Evolutionary conservation across 1,140 invertebrate genomes (phyloP), one percentile per base, ranked within the genome.

Genomic region (Aleiodes sp.): DNA sequence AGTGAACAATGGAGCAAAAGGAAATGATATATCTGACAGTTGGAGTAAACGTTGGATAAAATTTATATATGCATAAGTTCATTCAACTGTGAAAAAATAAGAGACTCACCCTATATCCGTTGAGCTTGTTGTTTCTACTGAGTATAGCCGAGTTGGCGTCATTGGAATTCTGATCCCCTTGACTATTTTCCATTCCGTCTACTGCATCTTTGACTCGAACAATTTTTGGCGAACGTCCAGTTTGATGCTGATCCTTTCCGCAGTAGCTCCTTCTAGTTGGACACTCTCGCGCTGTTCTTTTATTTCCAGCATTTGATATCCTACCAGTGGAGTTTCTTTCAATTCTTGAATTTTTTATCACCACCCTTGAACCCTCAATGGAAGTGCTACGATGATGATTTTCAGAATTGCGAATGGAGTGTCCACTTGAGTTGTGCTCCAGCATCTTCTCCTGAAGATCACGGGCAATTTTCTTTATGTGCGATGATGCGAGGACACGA

Each of bases 71-170:
- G 16, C 14, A 24, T 21, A 31, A 41, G 29, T 26, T 57, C 39
- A 43, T 43, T 31, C 60, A 39, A 65, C 37, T 65, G 28, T 24
- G 14, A 68, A 29, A 39, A 14, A 14, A 21, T n/a, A 46, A 70
- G 41, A 43, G 41, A 77, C 78, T 77, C 59, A 79, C 78, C 75
- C 71, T 76, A 68, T 72, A 74, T 71, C 75, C 73, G 41, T 73
- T 74, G 64, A 79, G 65, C 57, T 76, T 76, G 62, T 77, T 74
- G 70, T 66, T 74, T 41, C 75, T 72, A 26, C 73, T 60, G 14
- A 67, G 60, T 33, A 69, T 65, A 28, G 62, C 69, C 2, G 64
- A 46, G 37, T 65, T 70, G 12, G n/a, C 65, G 31, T 16, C 68
- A 31, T 70, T 59, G 26, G 56, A 59, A 59, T 59, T 31, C n/a